These are phyloP conservation scores for Sarcophaga carnaria DNA, from an alignment of 2,888 invertebrate genomes.

Conservation along the genomic window DNA sequence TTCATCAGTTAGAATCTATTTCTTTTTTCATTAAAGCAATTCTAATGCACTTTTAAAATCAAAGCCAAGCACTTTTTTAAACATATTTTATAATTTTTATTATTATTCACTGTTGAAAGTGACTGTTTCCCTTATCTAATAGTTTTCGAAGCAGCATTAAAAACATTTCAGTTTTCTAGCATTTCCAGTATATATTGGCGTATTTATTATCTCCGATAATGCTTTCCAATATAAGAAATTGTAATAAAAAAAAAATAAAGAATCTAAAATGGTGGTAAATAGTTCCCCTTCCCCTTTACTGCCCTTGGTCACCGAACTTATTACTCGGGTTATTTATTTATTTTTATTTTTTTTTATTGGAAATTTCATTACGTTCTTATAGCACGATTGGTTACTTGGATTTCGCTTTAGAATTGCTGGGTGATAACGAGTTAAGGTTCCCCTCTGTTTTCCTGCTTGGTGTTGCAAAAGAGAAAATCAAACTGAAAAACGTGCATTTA, in stretches of 20 bases:
- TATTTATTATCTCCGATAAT: slow-evolving; percentile 26
- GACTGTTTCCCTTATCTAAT: neutral
- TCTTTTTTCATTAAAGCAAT: no score
- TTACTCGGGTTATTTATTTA: neutral
- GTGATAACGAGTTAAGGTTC: slow-evolving; percentile 63
- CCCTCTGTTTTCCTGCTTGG: neutral
- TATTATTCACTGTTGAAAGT: neutral
- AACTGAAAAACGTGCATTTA: slow-evolving; percentile 49
- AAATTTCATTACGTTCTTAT: slow-evolving; percentile 65
- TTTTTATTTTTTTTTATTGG: slow-evolving; percentile 49
- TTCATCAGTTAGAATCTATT: no score
- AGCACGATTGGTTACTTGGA: slow-evolving; percentile 62
- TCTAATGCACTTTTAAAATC: no score
- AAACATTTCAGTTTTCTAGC: neutral
- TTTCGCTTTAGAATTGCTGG: slow-evolving; percentile 39
- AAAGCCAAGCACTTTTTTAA: no score
- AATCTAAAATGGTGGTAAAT: neutral
- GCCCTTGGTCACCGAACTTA: slow-evolving; percentile 14
- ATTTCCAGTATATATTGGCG: slow-evolving; percentile 7
- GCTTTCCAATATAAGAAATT: slow-evolving; percentile 7
- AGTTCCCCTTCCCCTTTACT: slow-evolving; percentile 12
- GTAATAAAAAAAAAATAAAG: neutral
- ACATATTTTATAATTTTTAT: no score
- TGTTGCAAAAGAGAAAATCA: neutral
- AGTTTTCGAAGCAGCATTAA: neutral